Base-by-base conservation (phyloP, 2,888 invertebrate genomes). In the Helobdella robusta region DNA sequence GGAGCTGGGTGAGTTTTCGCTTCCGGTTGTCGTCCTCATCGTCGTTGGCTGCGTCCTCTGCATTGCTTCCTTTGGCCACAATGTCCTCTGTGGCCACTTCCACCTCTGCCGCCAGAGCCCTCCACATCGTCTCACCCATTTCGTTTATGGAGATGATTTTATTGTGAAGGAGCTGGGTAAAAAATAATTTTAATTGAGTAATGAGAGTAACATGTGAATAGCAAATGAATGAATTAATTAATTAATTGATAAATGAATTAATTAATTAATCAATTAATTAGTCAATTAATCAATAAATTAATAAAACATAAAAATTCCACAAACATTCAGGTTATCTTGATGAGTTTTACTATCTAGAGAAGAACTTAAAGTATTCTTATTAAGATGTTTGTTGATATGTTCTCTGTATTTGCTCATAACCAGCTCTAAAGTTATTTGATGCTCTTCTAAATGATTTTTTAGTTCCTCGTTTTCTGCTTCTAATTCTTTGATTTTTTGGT, bases 321-420 rank as follows among this genome's bases (percentile, higher is more conserved):
- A 20, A 35, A 35, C 35, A 6, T 59, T 36, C 20, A 35, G 32
- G 20, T 35, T 59, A 20, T 32, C 5, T 8, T 20, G 36, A 59
- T 59, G 5, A 23, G 20, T 23, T 28, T 59, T 11, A n/a, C 20
- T 36, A 35, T n/a, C 20, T 20, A 35, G 59, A 15, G 34, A n/a
- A n/a, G n/a, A n/a, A n/a, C n/a, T 36, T n/a, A 59, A 35, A 20
- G 59, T 23, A 20, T 56, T 28, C 30, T 28, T 30, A 56, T 30
- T 56, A 1, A 60, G 60, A 8, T 60, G 25, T 3, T n/a, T 20
- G 44, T 40, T 40, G 3, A 60, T 40, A 36, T 94, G 93, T 76
- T 90, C 87, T 68, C 94, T 83, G 78, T 95, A 95, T 80, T 94
- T 95, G 67, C 89, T 88, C 95, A 95, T 97, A 73, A 95, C 92